Base-by-base conservation (phyloP, 2,888 invertebrate species). In the Yponomeuta malinellus region DNA sequence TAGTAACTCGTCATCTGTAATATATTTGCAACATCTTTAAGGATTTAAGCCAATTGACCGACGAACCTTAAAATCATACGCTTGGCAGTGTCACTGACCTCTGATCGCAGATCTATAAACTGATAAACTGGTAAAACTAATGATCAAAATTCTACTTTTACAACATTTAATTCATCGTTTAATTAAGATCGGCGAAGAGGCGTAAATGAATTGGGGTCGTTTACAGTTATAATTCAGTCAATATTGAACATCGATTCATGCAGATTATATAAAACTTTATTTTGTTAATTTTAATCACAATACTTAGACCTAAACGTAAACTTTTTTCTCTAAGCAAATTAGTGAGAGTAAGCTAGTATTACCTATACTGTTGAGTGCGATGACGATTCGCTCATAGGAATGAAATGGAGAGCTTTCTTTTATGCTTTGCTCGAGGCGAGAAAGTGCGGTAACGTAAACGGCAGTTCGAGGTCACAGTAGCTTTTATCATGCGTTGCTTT, bases 81-180 rank as follows among this genome's bases (percentile, higher is more conserved):
- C 65, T 31, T 29, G 15, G 52, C 65, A 65, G 29, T 65, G 65
- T 65, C 65, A 65, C 65, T 65, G 64, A 65, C 65, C 65, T 29
- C 29, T 29, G 33, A 31, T 65, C 65, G 33, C 65, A 65, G 29
- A 65, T 65, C 65, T 65, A 65, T 65, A 65, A 65, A 65, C 65
- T 65, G 31, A 65, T 65, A 65, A 31, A 65, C 65, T 33, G 33
- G 12, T 65, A 31, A 65, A 65, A 29, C 65, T 65, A 65, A 12
- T 65, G 10, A 65, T 29, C 33, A 65, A 65, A 65, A 10, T 33
- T 29, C 29, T 10, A 65, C 10, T 65, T 65, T 65, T 65, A 65
- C 65, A 65, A 65, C 65, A 31, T 31, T 65, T 65, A 65, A 65
- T 65, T 33, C 65, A 65, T 65, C 65, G 12, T 65, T 65, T 65